Evolutionary conservation across 2,113 vertebrate species (phyloP).

Genomic region (Aegithalos caudatus): DNA sequence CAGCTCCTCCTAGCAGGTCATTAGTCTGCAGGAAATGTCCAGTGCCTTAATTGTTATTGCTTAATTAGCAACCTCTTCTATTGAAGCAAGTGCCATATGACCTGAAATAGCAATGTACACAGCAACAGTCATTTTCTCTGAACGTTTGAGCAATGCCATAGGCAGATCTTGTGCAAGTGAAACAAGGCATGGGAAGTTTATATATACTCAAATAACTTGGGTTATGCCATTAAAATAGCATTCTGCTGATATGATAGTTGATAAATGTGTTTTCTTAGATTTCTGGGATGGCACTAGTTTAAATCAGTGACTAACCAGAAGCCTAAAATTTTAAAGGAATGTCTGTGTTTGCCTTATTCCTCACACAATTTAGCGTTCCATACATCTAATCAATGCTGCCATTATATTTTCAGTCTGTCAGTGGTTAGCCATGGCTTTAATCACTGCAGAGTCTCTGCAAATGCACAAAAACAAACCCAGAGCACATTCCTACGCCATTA

Average conservation of each 20-base stretch:
- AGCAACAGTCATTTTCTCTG: neutral
- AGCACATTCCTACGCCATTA: neutral
- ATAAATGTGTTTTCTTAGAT: neutral
- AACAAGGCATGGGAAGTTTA: neutral
- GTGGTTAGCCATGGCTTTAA: neutral
- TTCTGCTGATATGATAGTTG: neutral
- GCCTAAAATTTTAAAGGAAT: neutral
- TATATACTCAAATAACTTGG: neutral
- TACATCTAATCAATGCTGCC: neutral
- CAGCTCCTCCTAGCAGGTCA: slow-evolving; percentile 25
- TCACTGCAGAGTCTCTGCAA: neutral
- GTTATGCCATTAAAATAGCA: neutral
- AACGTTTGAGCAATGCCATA: neutral
- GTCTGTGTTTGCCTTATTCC: neutral
- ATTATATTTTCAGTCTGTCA: neutral
- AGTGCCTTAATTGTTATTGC: slow-evolving; percentile 57
- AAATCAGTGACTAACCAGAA: neutral
- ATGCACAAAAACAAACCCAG: neutral
- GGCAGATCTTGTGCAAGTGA: neutral
- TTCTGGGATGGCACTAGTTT: neutral
- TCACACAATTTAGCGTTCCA: neutral
- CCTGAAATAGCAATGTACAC: slow-evolving; percentile 28
- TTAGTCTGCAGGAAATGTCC: slow-evolving; percentile 53
- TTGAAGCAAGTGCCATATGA: slow-evolving; percentile 31
- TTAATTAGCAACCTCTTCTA: slow-evolving; percentile 49